These are phyloP conservation scores for Synodontis membranacea DNA, from an alignment of 2,113 vertebrate species.

Conservation along the genomic window DNA sequence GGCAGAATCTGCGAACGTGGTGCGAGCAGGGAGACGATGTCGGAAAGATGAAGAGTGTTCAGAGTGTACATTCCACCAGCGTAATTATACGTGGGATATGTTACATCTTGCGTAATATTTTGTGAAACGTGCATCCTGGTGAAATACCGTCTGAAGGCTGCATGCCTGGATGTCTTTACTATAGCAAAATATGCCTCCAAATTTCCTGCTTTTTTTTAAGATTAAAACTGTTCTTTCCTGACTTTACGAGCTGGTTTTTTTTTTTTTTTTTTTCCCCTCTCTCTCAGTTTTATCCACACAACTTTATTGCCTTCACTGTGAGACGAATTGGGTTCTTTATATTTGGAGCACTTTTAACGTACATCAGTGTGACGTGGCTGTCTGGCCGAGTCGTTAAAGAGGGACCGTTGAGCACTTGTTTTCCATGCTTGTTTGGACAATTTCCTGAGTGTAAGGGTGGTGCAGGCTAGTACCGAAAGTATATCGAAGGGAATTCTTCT, in stretches of 20 bases:
- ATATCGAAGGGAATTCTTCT: neutral
- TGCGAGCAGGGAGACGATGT: neutral
- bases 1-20: neutral
- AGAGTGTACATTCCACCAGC: neutral
- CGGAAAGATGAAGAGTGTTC: neutral
- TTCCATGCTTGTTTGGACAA: neutral
- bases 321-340: slow-evolving; percentile 11
- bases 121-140: neutral
- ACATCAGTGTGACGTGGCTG: neutral
- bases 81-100: neutral
- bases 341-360: slow-evolving; percentile 9
- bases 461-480: neutral
- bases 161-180: neutral
- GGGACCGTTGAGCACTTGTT: slow-evolving; percentile 4
- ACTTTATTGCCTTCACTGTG: slow-evolving; percentile 8
- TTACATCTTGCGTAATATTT: neutral
- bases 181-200: neutral
- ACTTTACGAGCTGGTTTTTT: neutral
- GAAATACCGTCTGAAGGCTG: neutral
- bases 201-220: neutral
- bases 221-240: neutral
- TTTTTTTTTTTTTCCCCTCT: neutral
- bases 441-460: neutral
- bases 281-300: neutral
- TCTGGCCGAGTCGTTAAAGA: neutral